A percentile compares a stretch with the other conserved stretches of the same genome.
phyloP scores from a whole-genome alignment of 2,113 vertebrate genomes.

The Anarhynchus alexandrinus region DNA sequence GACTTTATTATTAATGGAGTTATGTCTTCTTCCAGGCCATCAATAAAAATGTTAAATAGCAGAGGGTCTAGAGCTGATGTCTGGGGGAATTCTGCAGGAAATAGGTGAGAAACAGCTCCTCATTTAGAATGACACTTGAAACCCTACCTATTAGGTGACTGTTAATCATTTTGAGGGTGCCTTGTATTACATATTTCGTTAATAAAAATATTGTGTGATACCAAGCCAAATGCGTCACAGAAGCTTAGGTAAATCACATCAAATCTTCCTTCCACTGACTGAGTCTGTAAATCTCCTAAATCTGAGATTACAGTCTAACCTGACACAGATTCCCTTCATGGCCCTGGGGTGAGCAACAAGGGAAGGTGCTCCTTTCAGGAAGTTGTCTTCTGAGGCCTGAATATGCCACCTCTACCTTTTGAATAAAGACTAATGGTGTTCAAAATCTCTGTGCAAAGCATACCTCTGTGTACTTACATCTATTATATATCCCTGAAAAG shows the following conservation, averaged over 20 bases:
- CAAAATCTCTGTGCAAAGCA: background rate
- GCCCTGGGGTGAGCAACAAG: background rate
- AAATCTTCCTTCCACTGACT: slow-evolving; percentile 17
- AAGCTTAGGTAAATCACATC: slow-evolving; percentile 35
- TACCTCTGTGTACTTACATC: background rate
- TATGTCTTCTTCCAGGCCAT: background rate
- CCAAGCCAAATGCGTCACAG: slow-evolving; percentile 15
- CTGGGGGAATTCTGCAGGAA: background rate
- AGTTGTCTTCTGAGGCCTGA: background rate
- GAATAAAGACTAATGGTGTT: background rate
- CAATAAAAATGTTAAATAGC: slow-evolving; percentile 7
- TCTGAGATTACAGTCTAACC: slow-evolving; percentile 7
- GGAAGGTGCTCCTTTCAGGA: background rate
- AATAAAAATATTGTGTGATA: slow-evolving; percentile 12
- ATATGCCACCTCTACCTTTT: background rate
- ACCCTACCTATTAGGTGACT: background rate
- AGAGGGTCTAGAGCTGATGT: background rate
- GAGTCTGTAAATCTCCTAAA: slow-evolving; percentile 13
- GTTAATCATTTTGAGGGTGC: background rate
- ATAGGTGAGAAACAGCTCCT: background rate
- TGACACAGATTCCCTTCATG: background rate
- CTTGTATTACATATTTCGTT: background rate
- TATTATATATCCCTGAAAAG: background rate
- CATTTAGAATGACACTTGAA: background rate
- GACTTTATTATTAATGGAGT: background rate